phyloP scores from a whole-genome alignment of 2,113 vertebrate species.

The Oncorhynchus masou region DNA sequence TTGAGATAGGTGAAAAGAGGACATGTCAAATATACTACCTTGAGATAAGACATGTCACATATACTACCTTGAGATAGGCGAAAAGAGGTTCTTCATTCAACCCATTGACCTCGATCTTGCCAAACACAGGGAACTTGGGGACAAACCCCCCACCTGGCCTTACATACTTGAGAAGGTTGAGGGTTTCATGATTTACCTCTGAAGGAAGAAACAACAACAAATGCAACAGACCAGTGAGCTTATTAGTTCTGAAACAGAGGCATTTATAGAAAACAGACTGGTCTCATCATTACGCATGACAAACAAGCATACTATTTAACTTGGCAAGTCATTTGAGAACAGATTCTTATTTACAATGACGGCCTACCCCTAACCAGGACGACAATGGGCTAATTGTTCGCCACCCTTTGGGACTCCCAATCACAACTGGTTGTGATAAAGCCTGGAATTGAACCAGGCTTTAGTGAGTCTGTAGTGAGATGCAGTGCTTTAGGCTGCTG shows the following conservation, averaged over 20 bases:
- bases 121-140: conserved; percentile 77
- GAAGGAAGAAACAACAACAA: background rate
- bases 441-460: too few species aligned
- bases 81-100: conserved; percentile 73
- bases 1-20: conserved; percentile 51
- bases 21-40: background rate
- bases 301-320: background rate
- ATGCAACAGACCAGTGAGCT: background rate
- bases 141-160: conserved; percentile 74
- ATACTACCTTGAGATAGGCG: background rate
- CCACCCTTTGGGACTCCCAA: too few species aligned
- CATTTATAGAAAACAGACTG: background rate
- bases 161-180: conserved; percentile 71
- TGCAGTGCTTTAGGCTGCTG: too few species aligned
- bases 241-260: background rate
- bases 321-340: too few species aligned
- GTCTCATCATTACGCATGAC: background rate
- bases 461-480: too few species aligned
- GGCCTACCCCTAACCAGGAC: too few species aligned
- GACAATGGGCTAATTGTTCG: too few species aligned
- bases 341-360: too few species aligned
- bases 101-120: conserved; percentile 77
- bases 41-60: background rate
- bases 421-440: too few species aligned
- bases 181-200: conserved; percentile 75